Evolutionary conservation across 2,888 invertebrate genomes (phyloP), one percentile per base, ranked within the genome.

Genomic region (Melinaea menophilus): DNA sequence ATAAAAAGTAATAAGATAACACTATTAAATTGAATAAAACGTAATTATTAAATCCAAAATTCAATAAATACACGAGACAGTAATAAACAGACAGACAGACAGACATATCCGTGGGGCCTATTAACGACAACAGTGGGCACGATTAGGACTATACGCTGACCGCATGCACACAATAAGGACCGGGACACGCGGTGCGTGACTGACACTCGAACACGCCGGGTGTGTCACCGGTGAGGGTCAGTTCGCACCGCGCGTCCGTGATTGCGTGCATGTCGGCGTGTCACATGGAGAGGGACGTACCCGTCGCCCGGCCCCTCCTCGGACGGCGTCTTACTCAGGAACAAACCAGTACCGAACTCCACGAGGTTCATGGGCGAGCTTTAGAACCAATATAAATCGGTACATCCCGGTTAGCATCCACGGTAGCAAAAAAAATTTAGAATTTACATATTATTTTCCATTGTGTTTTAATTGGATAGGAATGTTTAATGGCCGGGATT

Each of bases 321-420:
- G 86, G 96, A 96, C 82, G 96, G 96, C 80, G 96, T 97, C 92
- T 96, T 96, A 93, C 95, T 96, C 88, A 94, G 92, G 93, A 98
- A 97, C 88, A 97, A 93, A 90, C 97, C 97, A 81, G 97, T 96
- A 89, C 98, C 97, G 92, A 98, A 96, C 93, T 98, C 98, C 90
- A 97, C 97, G 93, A 98, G 94, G 93, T 96, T 96, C 92, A 97
- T 96, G 82, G 97, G 97, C 82, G 97, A 97, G 92, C 96, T 96
- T 86, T 79, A 41, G 47, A 75, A 72, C 75, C 82, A 84, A 82
- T 81, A 80, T 65, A 66, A 72, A 72, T 72, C 71, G 73, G 77
- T 77, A 77, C 73, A 74, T 81, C 76, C 85, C 84, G 79, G 86
- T 82, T 80, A 83, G 85, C 85, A 86, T 89, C 89, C 88, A 88